Conservation (phyloP, 2,888 invertebrate species). For the Acanthosoma haemorrhoidale region DNA sequence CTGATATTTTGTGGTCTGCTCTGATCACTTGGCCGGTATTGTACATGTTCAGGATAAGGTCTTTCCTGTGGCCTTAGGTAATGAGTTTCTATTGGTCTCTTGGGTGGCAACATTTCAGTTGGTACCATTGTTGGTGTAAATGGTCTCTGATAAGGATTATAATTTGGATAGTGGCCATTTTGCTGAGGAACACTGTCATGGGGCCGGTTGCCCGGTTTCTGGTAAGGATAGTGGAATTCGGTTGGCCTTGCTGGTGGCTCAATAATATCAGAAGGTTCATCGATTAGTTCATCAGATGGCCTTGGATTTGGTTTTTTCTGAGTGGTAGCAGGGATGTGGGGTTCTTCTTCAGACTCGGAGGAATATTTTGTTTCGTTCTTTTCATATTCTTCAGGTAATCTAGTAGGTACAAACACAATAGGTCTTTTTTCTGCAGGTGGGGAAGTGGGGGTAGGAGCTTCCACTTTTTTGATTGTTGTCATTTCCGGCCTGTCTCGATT, state of each 20-base stretch:
- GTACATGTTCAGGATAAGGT: background rate
- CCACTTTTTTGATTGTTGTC: background rate
- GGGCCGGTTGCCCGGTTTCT: background rate
- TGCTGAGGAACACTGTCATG: background rate
- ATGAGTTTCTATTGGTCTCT: slow-evolving; percentile 3
- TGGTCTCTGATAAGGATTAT: slow-evolving; percentile 21
- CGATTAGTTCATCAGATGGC: background rate
- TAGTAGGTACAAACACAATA: background rate
- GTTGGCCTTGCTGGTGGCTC: background rate
- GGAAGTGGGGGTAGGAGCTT: background rate
- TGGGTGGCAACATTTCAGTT: slow-evolving; percentile 14
- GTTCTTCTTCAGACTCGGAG: background rate
- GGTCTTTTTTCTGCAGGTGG: background rate
- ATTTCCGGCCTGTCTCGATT: background rate
- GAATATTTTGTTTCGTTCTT: background rate
- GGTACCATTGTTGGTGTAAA: background rate
- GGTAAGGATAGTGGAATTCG: background rate
- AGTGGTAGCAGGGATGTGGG: no score
- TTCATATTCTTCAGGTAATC: background rate
- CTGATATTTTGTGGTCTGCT: background rate
- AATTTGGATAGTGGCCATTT: slow-evolving; percentile 1
- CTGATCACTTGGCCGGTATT: slow-evolving; percentile 7
- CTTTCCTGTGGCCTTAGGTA: background rate
- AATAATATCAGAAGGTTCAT: background rate
- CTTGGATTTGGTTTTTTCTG: background rate